These are phyloP conservation scores for Hyaena hyaena DNA, from an alignment of 2,113 vertebrate species.

Conservation along the genomic window DNA sequence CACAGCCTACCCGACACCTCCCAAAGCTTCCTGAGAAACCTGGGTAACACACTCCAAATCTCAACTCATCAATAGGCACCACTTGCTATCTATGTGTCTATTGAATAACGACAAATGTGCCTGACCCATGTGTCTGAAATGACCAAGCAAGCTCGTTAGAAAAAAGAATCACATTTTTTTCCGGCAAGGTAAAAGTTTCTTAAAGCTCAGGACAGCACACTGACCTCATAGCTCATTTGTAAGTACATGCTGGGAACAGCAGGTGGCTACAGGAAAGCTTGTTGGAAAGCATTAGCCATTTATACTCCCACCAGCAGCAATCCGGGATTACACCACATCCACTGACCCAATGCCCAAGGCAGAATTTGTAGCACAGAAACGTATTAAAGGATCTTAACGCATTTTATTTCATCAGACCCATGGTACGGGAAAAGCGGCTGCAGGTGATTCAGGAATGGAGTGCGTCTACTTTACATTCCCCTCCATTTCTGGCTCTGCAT, in stretches of 20 bases:
- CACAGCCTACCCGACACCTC: not conserved
- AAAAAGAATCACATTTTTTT: not conserved
- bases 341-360: conserved; percentile 61
- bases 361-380: conserved; percentile 65
- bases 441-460: not conserved
- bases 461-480: not conserved
- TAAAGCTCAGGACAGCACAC: not conserved
- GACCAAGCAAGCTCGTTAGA: not conserved
- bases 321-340: conserved; percentile 2
- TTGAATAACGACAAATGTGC: not conserved
- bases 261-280: not conserved
- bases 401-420: conserved; percentile 64
- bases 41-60: not conserved
- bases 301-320: conserved; percentile 47
- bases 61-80: not conserved
- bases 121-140: not conserved
- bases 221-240: conserved; percentile 50
- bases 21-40: not conserved
- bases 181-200: conserved; percentile 8
- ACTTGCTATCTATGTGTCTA: not conserved
- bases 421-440: not conserved
- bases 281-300: conserved; percentile 45
- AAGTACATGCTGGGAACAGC: not conserved
- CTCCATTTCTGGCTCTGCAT: not conserved
- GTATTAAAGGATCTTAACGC: conserved; percentile 53